A percentile compares a stretch with the other conserved stretches of the same genome.
Conservation (phyloP, 2,888 invertebrate species). For the Melanophora roralis region DNA sequence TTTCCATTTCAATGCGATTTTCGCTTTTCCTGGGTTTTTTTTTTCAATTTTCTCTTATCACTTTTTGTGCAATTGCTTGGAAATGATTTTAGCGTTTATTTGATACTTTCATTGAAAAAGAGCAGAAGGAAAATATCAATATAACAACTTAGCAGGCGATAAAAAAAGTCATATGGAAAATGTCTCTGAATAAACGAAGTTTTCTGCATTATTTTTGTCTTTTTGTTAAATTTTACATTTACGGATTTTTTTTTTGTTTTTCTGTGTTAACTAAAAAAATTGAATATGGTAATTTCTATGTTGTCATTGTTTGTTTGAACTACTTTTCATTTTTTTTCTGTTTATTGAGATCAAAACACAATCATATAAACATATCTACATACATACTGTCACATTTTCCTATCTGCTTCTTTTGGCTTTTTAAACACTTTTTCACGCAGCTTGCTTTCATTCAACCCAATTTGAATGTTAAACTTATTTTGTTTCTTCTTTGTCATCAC, state of each 20-base stretch:
- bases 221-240: neutral
- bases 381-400: conserved; percentile 40
- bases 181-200: neutral
- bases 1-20: conserved; percentile 10
- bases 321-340: conserved; percentile 42
- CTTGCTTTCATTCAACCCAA: conserved; percentile 26
- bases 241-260: neutral
- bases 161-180: neutral
- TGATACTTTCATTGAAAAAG: conserved; percentile 20
- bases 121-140: neutral
- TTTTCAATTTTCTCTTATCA: conserved; percentile 3
- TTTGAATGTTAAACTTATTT: conserved; percentile 9
- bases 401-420: neutral
- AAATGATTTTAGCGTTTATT: conserved; percentile 61
- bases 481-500: neutral
- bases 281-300: conserved; percentile 38
- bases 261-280: neutral
- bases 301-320: conserved; percentile 42
- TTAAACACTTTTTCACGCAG: neutral
- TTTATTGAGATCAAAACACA: conserved; percentile 42
- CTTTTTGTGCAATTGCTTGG: conserved; percentile 58
- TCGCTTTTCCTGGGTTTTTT: neutral
- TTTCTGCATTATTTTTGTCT: neutral
- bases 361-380: too few relatives aligned
- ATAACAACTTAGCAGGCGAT: neutral